phyloP scores from a whole-genome alignment of 2,113 vertebrate species.

The Nothobranchius kuhntae region DNA sequence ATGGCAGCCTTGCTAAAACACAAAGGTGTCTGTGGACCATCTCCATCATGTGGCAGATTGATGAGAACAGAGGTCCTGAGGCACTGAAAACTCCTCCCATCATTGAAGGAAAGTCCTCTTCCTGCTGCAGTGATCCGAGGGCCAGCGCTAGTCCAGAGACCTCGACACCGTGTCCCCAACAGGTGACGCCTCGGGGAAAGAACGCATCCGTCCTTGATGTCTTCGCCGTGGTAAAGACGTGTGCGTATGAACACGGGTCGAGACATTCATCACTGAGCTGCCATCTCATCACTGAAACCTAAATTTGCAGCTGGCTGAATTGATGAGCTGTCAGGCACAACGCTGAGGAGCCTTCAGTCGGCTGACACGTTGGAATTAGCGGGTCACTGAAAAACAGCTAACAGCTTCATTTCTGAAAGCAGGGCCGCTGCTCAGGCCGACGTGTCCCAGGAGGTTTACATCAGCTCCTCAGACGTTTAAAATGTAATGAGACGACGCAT shows the following conservation, averaged over 20 bases:
- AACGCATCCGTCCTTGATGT: neutral
- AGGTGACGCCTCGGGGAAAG: neutral
- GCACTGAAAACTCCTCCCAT: no score
- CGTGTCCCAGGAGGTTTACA: no score
- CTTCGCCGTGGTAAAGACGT: neutral
- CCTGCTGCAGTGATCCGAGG: neutral
- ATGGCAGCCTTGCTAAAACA: no score
- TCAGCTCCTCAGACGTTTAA: no score
- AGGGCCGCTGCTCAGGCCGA: neutral
- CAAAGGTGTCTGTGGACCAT: no score
- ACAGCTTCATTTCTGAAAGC: constrained; percentile 25
- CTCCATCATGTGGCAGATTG: no score
- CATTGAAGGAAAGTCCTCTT: neutral
- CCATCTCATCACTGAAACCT: constrained; percentile 44
- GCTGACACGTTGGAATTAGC: constrained; percentile 36
- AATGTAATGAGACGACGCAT: no score
- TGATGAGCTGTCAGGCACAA: constrained; percentile 46
- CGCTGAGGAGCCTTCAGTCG: constrained; percentile 17
- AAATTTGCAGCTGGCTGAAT: constrained; percentile 24
- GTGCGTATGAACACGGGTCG: neutral
- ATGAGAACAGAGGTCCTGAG: no score
- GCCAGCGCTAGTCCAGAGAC: neutral
- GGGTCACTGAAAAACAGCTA: constrained; percentile 15
- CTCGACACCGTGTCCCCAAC: neutral
- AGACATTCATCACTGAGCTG: constrained; percentile 23